These are phyloP conservation scores for Porites rus DNA, from an alignment of 92 coral and sea anemone species.

Conservation along the genomic window DNA sequence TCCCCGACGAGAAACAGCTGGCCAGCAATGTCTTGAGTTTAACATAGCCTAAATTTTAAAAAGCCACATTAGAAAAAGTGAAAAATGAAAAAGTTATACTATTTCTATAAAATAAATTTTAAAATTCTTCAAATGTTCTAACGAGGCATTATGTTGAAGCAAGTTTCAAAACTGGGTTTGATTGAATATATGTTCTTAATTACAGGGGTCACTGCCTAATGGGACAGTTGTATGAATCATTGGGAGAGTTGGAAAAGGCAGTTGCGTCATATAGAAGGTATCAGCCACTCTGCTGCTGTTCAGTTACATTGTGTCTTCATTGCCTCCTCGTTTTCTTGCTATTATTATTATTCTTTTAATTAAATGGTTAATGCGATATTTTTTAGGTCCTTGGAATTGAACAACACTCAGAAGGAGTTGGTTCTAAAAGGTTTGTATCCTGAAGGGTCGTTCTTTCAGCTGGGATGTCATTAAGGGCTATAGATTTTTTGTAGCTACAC, in stretches of 20 bases:
- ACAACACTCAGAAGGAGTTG: slow-evolving; percentile 92
- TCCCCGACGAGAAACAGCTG: too few species aligned
- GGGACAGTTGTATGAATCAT: slow-evolving; percentile 91
- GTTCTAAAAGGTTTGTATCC: slow-evolving; percentile 83
- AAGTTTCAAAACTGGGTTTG: background rate
- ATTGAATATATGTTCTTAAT: background rate
- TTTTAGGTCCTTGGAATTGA: slow-evolving; percentile 84
- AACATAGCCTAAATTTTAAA: too few species aligned
- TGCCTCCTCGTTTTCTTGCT: background rate
- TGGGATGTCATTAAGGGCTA: too few species aligned
- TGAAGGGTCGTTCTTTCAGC: too few species aligned
- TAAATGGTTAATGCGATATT: background rate
- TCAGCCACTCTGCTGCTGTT: background rate
- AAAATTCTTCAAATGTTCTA: too few species aligned
- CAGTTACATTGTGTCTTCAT: background rate
- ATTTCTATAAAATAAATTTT: too few species aligned
- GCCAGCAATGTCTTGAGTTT: too few species aligned
- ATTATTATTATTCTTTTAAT: background rate
- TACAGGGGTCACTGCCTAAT: slow-evolving; percentile 93
- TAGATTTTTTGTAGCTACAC: too few species aligned
- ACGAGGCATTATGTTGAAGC: too few species aligned
- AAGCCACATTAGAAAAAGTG: too few species aligned
- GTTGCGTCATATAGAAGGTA: slow-evolving; percentile 93
- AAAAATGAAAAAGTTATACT: too few species aligned
- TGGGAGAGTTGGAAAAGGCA: slow-evolving; percentile 81